Evolutionary conservation across 2,797 vertebrate species (phyloP), one percentile per base, ranked within the genome.

Genomic region (Aeoliscus strigatus): DNA sequence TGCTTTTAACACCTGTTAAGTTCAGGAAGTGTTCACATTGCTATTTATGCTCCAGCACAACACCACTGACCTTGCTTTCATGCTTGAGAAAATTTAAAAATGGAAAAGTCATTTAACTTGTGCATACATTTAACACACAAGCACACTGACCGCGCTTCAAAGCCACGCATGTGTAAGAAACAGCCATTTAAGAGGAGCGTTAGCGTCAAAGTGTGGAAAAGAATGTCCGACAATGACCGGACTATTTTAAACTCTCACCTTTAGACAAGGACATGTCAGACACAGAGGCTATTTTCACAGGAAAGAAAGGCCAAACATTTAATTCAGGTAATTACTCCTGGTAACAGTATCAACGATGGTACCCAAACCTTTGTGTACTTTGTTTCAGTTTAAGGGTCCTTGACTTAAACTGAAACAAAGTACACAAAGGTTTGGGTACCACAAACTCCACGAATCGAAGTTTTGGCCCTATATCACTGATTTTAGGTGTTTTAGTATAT

Each of bases 241-340:
- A n/a, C 56, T 74, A 70, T 77, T 68, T 70, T 47, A 42, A 63
- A 46, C 54, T 39, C 49, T 70, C 38, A 60, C 57, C 60, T 63
- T 49, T 40, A 36, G n/a, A 55, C 32, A 42, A 54, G 30, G 27
- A 47, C 31, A 27, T 15, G 45, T 60, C 51, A 44, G 29, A 59
- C 27, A 14, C 4, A 3, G 2, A 31, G 14, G 1, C 5, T 11
- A 6, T 4, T 50, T 41, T 25, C 52, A 45, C 35, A 28, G 24
- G 33, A 29, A 61, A 35, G 27, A 28, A 6, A 48, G 29, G 8
- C 11, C 42, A 14, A 62, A 31, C 47, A 31, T 34, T 27, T 13
- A 1, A 29, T 51, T 9, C 14, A 11, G 25, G n/a, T n/a, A n/a
- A n/a, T n/a, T n/a, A n/a, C n/a, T n/a, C n/a, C n/a, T n/a, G n/a